Base-by-base conservation (phyloP, 2,888 invertebrate genomes). In the Callosobruchus maculatus region DNA sequence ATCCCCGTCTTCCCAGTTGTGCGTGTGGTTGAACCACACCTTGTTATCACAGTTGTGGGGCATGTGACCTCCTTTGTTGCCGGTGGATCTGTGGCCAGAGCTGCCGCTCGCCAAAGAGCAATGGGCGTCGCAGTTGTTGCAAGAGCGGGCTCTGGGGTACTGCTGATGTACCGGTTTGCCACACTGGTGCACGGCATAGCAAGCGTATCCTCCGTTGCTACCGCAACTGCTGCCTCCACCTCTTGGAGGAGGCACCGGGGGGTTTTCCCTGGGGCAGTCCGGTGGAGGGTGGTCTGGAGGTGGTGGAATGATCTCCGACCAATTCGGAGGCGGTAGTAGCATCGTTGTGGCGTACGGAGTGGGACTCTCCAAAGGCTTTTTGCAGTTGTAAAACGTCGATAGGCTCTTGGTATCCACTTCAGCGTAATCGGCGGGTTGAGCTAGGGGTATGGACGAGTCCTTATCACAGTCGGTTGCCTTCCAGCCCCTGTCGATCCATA, bases 331-430 rank as follows among this genome's bases (percentile, higher is more conserved):
- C 5, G 88, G 88, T 4, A 93, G 89, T 67, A 93, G 88, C 87
- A 93, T 93, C 18, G 94, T 93, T 0, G 93, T 94, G 20, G 94
- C 94, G 85, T 93, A 94, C 0, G 93, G 94, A 1, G 91, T 91
- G 0, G 92, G 92, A 84, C 91, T 91, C 79, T 91, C 91, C 13
- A 91, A 89, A 74, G 90, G 90, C 85, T 92, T 92, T 84, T 92
- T 90, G 80, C 90, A 89, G 81, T 91, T 91, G 86, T 93, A 93
- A 84, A 93, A 93, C 0, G 93, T 93, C 74, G 92, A 92, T 85
- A 93, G 87, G 82, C 91, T 92, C 72, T 90, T 86, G 4, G 90
- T 90, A 82, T 90, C 90, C 49, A 92, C 92, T 86, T 93, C 92
- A 2, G 93, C 92, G 82, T 93, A 93, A 85, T 92, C 92, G 0